A percentile compares a stretch with the other conserved stretches of the same genome.
These are phyloP conservation scores for Hirundo rustica DNA, from an alignment of 2,797 vertebrate genomes.

Conservation along the genomic window DNA sequence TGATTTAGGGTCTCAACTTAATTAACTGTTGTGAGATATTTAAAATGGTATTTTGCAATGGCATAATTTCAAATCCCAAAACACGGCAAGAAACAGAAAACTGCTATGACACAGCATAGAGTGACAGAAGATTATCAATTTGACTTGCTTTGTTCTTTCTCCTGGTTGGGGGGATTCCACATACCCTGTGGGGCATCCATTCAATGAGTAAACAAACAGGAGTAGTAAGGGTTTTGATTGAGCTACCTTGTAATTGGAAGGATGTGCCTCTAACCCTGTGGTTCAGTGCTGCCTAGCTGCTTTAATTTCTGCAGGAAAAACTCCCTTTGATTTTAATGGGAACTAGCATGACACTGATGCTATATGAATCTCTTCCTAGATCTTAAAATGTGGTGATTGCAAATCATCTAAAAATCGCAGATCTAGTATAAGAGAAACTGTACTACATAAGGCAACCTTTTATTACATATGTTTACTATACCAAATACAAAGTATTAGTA, in stretches of 20 bases:
- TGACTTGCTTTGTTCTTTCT: background rate
- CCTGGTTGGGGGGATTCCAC: background rate
- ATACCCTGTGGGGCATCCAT: background rate
- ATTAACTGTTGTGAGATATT: background rate
- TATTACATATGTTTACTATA: background rate
- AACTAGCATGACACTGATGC: background rate
- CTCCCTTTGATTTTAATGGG: conserved; percentile 8
- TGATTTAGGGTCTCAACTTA: background rate
- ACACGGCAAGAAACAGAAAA: background rate
- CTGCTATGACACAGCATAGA: background rate
- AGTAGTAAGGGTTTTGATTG: background rate
- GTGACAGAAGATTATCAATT: background rate
- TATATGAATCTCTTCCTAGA: background rate
- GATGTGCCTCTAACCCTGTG: background rate
- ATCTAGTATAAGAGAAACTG: background rate
- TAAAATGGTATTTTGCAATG: background rate
- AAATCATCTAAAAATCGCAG: background rate
- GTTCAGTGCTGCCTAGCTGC: background rate
- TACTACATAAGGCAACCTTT: background rate
- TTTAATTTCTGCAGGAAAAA: conserved; percentile 4
- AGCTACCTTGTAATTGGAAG: background rate
- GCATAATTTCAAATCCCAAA: background rate
- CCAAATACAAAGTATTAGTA: background rate
- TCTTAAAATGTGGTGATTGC: background rate
- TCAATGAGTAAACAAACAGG: background rate